These are phyloP conservation scores for Tympanuchus pallidicinctus DNA, from an alignment of 2,113 vertebrate genomes.

Conservation along the genomic window DNA sequence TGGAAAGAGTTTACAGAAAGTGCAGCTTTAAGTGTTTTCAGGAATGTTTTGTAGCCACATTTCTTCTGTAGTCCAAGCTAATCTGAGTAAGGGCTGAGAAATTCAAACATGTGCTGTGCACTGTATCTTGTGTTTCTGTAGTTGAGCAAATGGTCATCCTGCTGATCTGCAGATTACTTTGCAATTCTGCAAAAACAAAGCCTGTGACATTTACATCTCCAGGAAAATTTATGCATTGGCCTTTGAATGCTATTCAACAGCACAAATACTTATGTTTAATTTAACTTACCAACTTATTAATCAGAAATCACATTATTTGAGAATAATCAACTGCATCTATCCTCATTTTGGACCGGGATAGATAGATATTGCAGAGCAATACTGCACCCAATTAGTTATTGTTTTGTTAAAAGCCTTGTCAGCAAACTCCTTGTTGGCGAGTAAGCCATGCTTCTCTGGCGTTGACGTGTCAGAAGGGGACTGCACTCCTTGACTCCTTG, in stretches of 20 bases:
- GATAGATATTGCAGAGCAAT: neutral
- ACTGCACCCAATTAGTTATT: neutral
- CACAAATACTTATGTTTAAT: slow-evolving; percentile 59
- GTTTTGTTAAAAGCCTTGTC: neutral
- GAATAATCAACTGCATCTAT: slow-evolving; percentile 18
- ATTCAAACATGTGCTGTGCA: neutral
- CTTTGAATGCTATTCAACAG: slow-evolving; percentile 51
- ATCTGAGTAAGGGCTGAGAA: slow-evolving; percentile 13
- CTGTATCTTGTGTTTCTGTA: slow-evolving; percentile 4
- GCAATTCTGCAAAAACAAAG: slow-evolving; percentile 14
- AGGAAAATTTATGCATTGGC: slow-evolving; percentile 10
- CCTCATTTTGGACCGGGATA: neutral
- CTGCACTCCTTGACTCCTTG: neutral
- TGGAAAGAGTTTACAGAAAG: neutral
- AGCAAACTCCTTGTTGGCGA: neutral
- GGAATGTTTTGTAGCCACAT: slow-evolving; percentile 8
- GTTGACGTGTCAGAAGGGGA: neutral
- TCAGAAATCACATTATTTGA: slow-evolving; percentile 21
- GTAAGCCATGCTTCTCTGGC: neutral
- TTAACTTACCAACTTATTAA: slow-evolving; percentile 32
- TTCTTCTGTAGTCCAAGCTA: neutral
- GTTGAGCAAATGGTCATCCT: neutral
- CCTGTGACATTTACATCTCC: slow-evolving; percentile 39
- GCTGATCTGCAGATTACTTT: slow-evolving; percentile 42
- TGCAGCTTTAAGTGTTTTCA: slow-evolving; percentile 10